These are phyloP conservation scores for Metallyticus violacea DNA, from an alignment of 2,888 invertebrate species.

Conservation along the genomic window DNA sequence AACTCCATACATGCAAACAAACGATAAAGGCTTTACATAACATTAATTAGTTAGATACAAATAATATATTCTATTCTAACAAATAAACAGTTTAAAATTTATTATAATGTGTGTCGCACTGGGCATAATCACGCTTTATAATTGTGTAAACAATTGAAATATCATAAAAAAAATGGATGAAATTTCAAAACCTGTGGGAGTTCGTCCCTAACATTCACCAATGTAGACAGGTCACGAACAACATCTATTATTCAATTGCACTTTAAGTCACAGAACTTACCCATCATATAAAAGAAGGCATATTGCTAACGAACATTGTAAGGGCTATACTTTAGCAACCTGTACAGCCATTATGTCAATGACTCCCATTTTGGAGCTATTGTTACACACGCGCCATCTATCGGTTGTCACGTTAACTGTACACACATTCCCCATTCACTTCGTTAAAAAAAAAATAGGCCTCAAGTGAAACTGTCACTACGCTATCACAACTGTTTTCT, in stretches of 20 bases:
- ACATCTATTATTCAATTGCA: not conserved
- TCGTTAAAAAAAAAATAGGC: not conserved
- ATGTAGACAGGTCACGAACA: not conserved
- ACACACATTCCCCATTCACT: not conserved
- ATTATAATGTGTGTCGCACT: not conserved
- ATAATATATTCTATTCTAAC: not conserved
- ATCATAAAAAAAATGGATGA: slow-evolving; percentile 13
- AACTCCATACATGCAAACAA: not conserved
- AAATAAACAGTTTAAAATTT: not conserved
- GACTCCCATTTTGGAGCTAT: slow-evolving; percentile 37
- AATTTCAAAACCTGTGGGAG: not conserved
- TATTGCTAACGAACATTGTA: not conserved
- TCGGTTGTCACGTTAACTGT: slow-evolving; percentile 21
- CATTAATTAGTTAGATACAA: not conserved
- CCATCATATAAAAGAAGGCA: slow-evolving; percentile 14
- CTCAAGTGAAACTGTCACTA: not conserved
- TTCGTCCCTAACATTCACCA: not conserved
- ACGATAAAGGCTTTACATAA: not conserved
- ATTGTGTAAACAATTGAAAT: slow-evolving; percentile 19
- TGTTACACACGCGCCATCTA: slow-evolving; percentile 29
- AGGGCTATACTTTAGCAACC: slow-evolving; percentile 32
- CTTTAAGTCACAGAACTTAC: slow-evolving; percentile 2
- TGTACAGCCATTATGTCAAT: slow-evolving; percentile 38
- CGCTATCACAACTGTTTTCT: not conserved
- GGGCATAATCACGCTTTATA: not conserved